Evolutionary conservation across 2,888 invertebrate species (phyloP).

Genomic region (Panorpa germanica): DNA sequence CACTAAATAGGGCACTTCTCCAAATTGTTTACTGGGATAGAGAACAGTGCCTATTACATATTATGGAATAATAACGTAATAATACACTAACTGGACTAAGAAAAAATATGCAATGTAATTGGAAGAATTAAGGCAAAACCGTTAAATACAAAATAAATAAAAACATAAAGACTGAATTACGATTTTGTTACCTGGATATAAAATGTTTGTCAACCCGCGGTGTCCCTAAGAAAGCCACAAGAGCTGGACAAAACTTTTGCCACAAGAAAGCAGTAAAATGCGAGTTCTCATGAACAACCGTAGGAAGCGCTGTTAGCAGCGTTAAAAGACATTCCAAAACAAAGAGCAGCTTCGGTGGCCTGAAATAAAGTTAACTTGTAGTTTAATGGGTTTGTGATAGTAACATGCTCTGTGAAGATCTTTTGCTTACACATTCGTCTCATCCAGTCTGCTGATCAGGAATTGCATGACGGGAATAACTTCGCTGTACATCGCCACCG

Average conservation of each 20-base stretch:
- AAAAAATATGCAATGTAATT: too few relatives aligned
- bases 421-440: slow-evolving; percentile 57
- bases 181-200: slow-evolving; percentile 39
- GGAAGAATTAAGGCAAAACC: neutral
- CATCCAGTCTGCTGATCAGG: slow-evolving; percentile 67
- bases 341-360: too few relatives aligned
- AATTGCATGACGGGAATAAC: slow-evolving; percentile 81
- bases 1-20: too few relatives aligned
- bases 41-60: too few relatives aligned
- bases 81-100: too few relatives aligned
- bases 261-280: slow-evolving; percentile 79
- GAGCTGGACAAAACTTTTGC: slow-evolving; percentile 83
- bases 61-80: too few relatives aligned
- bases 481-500: slow-evolving; percentile 75
- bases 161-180: slow-evolving; percentile 5
- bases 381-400: neutral
- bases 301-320: slow-evolving; percentile 63
- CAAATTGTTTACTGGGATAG: too few relatives aligned
- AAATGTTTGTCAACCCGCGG: slow-evolving; percentile 69
- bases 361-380: neutral
- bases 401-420: slow-evolving; percentile 4
- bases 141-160: neutral
- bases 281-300: slow-evolving; percentile 62
- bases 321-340: slow-evolving; percentile 75
- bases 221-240: slow-evolving; percentile 74